Base-by-base conservation (phyloP, 2,888 invertebrate genomes). In the Rhingia rostrata region DNA sequence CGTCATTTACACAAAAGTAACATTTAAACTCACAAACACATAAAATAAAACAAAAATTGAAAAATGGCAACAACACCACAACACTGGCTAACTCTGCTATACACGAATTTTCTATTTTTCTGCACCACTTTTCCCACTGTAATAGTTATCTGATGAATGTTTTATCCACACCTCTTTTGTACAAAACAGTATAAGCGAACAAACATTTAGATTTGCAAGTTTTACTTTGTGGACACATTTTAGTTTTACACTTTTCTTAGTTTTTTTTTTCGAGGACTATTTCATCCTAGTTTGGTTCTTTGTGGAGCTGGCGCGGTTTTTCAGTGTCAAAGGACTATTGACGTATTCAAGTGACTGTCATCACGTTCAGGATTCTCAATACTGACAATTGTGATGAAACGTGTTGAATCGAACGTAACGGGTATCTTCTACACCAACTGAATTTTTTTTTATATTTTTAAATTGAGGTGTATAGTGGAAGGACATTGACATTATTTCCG, bases 11-110 rank as follows among this genome's bases (percentile, higher is more conserved):
- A 66, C 49, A 56, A 22, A 33, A 61, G 12, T 14, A 47, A 35
- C 22, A 35, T 9, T 6, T 4, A 58, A n/a, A 41, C 51, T 10
- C 32, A n/a, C 7, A 9, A 0, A 0, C 41, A 51, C 6, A 30
- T 51, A 56, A 66, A 54, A 70, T 35, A 37, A 49, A 49, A 60
- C 53, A 45, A 64, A 47, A 69, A 67, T 47, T 51, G 41, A 39
- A 22, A 37, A 80, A 79, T 74, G 83, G 79, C 80, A 84, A 73
- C 72, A 79, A 69, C 79, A 84, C 83, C 83, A 79, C 83, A 79
- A 84, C 80, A 80, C 83, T 80, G 74, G 73, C 73, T 74, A 75
- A 70, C 66, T 85, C 64, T 61, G 49, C 61, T 78, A 79, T 51
- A 64, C 66, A 83, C 61, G 33, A 66, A 60, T 72, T 54, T 53